Evolutionary conservation across 35 echinoderm and acorn worm species (phyloP).

Genomic region (Ptychodera flava): DNA sequence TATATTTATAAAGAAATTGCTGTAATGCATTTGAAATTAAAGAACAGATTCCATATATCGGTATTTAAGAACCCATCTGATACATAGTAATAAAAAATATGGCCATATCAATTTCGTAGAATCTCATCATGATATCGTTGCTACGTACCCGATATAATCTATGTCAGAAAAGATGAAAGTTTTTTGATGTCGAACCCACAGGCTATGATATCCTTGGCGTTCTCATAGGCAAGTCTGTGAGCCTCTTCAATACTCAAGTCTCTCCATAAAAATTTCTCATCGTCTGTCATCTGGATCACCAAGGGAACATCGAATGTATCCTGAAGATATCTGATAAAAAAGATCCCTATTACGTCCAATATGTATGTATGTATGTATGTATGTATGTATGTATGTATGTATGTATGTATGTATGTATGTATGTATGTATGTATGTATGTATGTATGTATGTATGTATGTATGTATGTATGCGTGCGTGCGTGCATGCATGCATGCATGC

Average conservation of each 20-base stretch:
- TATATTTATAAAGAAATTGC: not conserved
- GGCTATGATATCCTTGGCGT: conserved; percentile 93
- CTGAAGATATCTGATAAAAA: too few relatives aligned
- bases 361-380: not conserved
- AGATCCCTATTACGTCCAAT: too few relatives aligned
- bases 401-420: not conserved
- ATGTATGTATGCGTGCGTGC: not conserved
- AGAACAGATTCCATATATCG: too few relatives aligned
- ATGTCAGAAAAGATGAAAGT: conserved; percentile 98
- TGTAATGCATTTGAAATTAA: too few relatives aligned
- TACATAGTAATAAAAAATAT: too few relatives aligned
- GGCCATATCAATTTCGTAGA: too few relatives aligned
- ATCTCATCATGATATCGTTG: not conserved
- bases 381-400: not conserved
- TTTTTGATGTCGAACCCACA: conserved; percentile 73
- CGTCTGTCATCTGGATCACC: conserved; percentile 91
- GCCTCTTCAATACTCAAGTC: conserved; percentile 84
- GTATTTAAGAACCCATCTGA: too few relatives aligned
- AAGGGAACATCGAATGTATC: conserved; percentile 91
- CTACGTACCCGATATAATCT: conserved; percentile 79
- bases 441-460: not conserved
- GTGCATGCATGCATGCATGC: not conserved
- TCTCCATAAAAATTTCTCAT: conserved; percentile 98
- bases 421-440: not conserved
- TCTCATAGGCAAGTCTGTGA: conserved; percentile 51